A percentile compares a stretch with the other conserved stretches of the same genome.
Conservation (phyloP, 2,113 vertebrate species). For the Hirundichthys speculiger region DNA sequence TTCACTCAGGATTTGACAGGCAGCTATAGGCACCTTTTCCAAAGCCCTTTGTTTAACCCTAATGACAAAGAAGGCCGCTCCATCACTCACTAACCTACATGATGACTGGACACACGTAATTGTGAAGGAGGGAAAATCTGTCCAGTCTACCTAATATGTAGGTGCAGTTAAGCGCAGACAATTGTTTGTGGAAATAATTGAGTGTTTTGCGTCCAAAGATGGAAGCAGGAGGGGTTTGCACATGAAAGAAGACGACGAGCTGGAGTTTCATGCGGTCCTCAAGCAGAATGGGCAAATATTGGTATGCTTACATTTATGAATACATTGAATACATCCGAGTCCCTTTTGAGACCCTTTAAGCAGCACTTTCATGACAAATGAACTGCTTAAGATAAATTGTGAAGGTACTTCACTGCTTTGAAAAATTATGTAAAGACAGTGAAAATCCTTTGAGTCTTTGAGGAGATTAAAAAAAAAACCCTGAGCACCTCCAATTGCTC, state of each 20-base stretch:
- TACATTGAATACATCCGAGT: conserved; percentile 4
- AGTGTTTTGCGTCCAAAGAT: conserved; percentile 40
- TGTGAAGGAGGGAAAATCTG: conserved; percentile 31
- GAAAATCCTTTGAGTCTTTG: conserved; percentile 17
- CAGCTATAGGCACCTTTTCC: conserved; percentile 42
- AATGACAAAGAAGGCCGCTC: conserved; percentile 39
- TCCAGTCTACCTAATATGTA: conserved; percentile 35
- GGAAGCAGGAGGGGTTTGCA: conserved; percentile 26
- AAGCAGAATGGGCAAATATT: conserved; percentile 7
- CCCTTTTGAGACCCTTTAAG: background rate
- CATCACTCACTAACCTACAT: conserved; percentile 37
- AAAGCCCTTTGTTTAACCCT: conserved; percentile 42
- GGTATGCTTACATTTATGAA: background rate
- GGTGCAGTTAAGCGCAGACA: conserved; percentile 24
- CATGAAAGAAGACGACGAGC: conserved; percentile 16
- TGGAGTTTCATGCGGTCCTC: background rate
- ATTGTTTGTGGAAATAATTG: conserved; percentile 27
- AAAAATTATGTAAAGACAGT: conserved; percentile 21
- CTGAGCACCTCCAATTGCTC: conserved; percentile 1
- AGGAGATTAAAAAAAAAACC: conserved; percentile 9
- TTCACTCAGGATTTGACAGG: conserved; percentile 59
- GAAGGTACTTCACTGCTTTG: conserved; percentile 19
- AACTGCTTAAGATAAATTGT: conserved; percentile 22
- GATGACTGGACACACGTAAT: conserved; percentile 40
- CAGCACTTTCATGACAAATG: conserved; percentile 12